Evolutionary conservation across 2,797 vertebrate species (phyloP), one percentile per base, ranked within the genome.

Genomic region (Nothura maculosa): DNA sequence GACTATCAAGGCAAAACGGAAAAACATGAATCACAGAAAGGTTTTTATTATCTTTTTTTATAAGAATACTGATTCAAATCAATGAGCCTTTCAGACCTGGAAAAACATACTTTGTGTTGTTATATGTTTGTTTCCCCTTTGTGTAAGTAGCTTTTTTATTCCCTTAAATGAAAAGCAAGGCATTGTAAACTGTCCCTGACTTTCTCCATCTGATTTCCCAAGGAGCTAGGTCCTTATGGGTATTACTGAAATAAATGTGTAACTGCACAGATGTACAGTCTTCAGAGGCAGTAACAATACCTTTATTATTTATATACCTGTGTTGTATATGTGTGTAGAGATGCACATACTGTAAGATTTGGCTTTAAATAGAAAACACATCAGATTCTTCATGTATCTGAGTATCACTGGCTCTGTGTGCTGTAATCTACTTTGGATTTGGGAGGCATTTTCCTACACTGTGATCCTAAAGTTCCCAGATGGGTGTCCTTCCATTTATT

Each of bases 1-100:
- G 99, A 99, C 86, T 99, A 99, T 97, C 99, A 99, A 97, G 98
- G 98, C 83, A 99, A 99, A 98, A 98, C 98, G 0, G 98, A 99
- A 94, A 98, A 99, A 94, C 99, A 99, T 42, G 98, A 99, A 92
- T 99, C 98, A 16, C 99, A 99, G 98, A 99, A 98, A 99, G 98
- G 99, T 99, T 92, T 94, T 92, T 96, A 85, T 91, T 97, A 6
- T 85, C 78, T 91, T 95, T 80, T 92, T 94, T 91, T 50, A 40
- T 50, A 76, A 85, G 92, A 81, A 67, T 77, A 72, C 5, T 43
- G 24, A 17, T 54, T 87, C 54, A 32, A 80, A 55, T 69, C 58
- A 57, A 28, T 58, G 38, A 77, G 13, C 40, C 42, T 87, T 70
- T 87, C 54, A 77, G 74, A 72, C 55, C n/a, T 55, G 45, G 32